Percentiles rank a stretch among this genome's conserved stretches.
These are phyloP conservation scores for Panthera tigris DNA, from an alignment of 2,113 vertebrate species.

Conservation along the genomic window DNA sequence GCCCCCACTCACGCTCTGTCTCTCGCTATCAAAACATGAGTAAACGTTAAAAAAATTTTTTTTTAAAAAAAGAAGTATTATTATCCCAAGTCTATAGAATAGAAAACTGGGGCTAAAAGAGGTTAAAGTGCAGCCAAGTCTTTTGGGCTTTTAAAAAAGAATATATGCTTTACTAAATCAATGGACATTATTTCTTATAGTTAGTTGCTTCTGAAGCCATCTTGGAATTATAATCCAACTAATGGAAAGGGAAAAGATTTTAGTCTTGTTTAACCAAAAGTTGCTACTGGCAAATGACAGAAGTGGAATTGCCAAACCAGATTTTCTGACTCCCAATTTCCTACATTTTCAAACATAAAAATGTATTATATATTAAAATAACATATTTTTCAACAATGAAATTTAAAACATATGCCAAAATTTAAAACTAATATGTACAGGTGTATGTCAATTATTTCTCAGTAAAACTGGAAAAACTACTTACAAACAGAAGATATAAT, in stretches of 20 bases:
- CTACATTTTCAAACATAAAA: conserved; percentile 8
- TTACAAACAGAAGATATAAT: neutral
- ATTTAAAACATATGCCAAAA: neutral
- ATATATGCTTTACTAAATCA: conserved; percentile 19
- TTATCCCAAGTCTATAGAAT: neutral
- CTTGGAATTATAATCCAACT: neutral
- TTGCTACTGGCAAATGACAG: neutral
- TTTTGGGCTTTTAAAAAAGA: neutral
- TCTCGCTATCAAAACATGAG: too few species aligned
- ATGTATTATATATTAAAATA: neutral
- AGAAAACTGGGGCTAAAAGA: conserved; percentile 18
- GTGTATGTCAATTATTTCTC: neutral
- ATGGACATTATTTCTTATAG: neutral
- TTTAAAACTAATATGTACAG: neutral
- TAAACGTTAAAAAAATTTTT: too few species aligned
- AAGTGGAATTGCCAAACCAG: neutral
- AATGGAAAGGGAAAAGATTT: neutral
- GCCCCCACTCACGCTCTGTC: too few species aligned
- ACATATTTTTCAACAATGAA: neutral
- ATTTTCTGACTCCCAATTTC: conserved; percentile 7
- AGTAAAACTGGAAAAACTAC: neutral
- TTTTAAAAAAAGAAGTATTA: neutral
- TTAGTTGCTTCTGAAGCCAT: neutral
- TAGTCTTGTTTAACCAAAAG: neutral
- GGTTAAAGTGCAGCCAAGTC: neutral